phyloP scores from a whole-genome alignment of 1,140 invertebrate species.

The Goniozus legneri region DNA sequence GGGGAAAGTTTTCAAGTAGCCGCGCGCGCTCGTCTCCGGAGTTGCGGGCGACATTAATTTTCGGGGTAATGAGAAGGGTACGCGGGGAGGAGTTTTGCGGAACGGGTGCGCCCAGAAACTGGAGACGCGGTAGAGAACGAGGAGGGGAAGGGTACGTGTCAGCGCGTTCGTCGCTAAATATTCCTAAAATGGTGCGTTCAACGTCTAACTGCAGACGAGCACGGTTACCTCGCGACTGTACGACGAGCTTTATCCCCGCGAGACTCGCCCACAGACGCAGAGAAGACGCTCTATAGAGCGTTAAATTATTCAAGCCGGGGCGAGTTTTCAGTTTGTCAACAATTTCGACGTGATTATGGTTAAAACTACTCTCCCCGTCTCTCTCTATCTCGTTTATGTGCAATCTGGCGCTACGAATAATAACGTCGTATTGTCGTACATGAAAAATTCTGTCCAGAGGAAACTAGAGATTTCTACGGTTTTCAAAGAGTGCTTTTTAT shows the following conservation, averaged over 20 bases:
- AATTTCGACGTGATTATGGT: no score
- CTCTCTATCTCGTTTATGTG: no score
- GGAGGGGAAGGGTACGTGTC: conserved; percentile 5
- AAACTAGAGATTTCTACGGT: no score
- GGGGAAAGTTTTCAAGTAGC: conserved; percentile 31
- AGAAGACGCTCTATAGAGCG: background rate
- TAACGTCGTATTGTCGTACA: no score
- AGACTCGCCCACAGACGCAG: background rate
- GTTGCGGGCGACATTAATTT: conserved; percentile 41
- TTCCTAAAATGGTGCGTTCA: background rate
- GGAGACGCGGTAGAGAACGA: conserved; percentile 16
- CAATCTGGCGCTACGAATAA: no score
- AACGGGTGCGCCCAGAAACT: conserved; percentile 4
- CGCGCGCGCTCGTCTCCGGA: conserved; percentile 27
- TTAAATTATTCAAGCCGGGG: background rate
- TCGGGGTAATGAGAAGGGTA: conserved; percentile 25
- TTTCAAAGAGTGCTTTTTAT: no score
- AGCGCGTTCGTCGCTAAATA: no score
- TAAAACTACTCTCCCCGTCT: no score
- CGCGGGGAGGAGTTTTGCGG: background rate
- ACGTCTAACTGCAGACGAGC: background rate
- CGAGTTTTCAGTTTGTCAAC: background rate
- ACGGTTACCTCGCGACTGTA: background rate
- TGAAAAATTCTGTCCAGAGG: no score
- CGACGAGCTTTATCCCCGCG: background rate